phyloP scores from a whole-genome alignment of 30 jellyfish, hydroid and myxozoan genomes.

The Sanderia malayensis region DNA sequence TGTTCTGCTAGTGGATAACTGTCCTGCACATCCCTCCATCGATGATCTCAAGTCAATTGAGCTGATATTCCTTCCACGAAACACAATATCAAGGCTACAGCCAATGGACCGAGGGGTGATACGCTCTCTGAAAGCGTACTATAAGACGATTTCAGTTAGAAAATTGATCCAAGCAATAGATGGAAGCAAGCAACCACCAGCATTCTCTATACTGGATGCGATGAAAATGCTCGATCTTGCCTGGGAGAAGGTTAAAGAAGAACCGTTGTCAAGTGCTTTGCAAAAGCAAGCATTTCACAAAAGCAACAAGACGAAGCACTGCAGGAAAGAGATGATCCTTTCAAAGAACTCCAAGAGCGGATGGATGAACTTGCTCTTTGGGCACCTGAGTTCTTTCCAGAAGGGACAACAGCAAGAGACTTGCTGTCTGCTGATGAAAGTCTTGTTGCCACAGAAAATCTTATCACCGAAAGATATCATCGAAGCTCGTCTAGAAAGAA shows the following conservation, averaged over 20 bases:
- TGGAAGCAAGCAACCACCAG: not conserved
- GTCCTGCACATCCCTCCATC: too few species aligned
- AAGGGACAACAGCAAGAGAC: not conserved
- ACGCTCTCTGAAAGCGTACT: constrained; percentile 4
- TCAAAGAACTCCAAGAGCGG: constrained; percentile 1
- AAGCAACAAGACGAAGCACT: too few species aligned
- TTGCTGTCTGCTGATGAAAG: constrained; percentile 3
- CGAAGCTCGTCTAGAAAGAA: not conserved
- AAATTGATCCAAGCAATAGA: constrained; percentile 12
- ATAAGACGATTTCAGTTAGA: not conserved
- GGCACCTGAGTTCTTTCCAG: constrained; percentile 1
- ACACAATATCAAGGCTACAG: constrained; percentile 12
- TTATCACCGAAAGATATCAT: not conserved
- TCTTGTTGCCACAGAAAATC: constrained; percentile 1
- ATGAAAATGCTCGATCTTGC: constrained; percentile 12
- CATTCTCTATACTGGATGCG: constrained; percentile 18
- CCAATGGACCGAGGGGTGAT: constrained; percentile 15
- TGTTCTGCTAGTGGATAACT: too few species aligned
- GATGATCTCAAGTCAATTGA: too few species aligned
- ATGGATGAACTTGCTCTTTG: constrained; percentile 1
- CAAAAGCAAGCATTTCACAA: not conserved
- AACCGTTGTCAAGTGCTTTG: not conserved
- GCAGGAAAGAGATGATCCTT: too few species aligned
- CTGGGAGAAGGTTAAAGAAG: not conserved
- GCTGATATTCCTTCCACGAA: too few species aligned